Evolutionary conservation across 2,888 invertebrate species (phyloP).

Genomic region (Ferrisia virgata): DNA sequence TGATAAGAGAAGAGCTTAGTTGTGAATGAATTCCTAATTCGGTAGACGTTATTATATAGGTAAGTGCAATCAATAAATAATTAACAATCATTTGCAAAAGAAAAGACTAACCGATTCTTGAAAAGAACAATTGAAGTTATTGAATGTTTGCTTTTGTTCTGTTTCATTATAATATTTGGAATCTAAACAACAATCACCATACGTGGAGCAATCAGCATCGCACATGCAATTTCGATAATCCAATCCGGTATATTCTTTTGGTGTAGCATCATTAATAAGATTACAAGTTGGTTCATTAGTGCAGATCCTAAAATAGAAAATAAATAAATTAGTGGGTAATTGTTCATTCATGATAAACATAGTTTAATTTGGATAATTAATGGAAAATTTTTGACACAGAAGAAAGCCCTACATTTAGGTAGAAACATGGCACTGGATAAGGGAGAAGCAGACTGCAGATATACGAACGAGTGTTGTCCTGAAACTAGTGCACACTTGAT

Average conservation of each 20-base stretch:
- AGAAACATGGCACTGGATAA: too few species aligned
- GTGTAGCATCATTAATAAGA: background rate
- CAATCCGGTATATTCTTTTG: background rate
- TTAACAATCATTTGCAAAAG: background rate
- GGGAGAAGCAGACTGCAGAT: too few species aligned
- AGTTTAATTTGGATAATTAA: too few species aligned
- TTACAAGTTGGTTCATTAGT: background rate
- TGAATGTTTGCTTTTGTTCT: conserved; percentile 51
- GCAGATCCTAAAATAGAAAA: background rate
- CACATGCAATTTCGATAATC: conserved; percentile 54
- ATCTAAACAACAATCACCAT: conserved; percentile 56
- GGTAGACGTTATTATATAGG: background rate
- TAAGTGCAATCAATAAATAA: background rate
- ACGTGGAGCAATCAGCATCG: conserved; percentile 54
- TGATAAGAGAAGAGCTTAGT: too few species aligned
- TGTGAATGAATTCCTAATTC: too few species aligned
- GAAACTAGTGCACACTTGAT: too few species aligned
- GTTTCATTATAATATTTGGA: conserved; percentile 51
- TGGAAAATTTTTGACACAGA: too few species aligned
- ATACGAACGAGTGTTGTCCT: too few species aligned
- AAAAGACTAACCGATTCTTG: conserved; percentile 52
- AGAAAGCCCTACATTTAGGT: too few species aligned
- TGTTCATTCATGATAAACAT: too few species aligned
- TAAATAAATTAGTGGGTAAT: background rate
- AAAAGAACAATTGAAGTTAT: conserved; percentile 53